Base-by-base conservation (phyloP, 2,113 vertebrate species). In the Scopus umbretta region DNA sequence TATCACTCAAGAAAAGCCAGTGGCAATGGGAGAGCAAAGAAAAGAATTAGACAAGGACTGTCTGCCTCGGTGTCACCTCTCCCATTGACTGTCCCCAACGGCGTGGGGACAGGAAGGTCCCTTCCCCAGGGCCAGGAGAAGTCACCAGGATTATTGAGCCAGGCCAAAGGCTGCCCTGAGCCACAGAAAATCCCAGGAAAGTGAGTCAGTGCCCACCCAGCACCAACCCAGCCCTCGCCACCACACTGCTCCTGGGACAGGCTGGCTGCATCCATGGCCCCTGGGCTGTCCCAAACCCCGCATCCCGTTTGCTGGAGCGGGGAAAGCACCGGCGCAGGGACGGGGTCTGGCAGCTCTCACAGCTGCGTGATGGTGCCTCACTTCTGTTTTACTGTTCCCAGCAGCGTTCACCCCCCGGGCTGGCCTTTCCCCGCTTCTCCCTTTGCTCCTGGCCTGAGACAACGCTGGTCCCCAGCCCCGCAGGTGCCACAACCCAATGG, bases 381-480 rank as follows among this genome's bases (percentile, higher is more conserved):
- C 42, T 93, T 88, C 95, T 95, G 13, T 40, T 34, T 55, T 16
- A 22, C 56, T 70, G 91, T 93, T 97, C 93, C 96, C 92, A 62
- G 47, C 80, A 50, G 80, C 0, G 5, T 59, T 67, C 63, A 23
- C 74, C 90, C 88, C 73, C 7, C 2, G 8, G 30, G 34, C 38
- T 56, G 55, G 67, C 13, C 5, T 36, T 75, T 94, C 40, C 43
- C 43, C 7, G 19, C 90, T 97, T 97, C 97, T 81, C 79, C 73
- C 92, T 96, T 96, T 23, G 23, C 50, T 45, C 63, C 19, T 6
- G 66, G 56, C 61, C 2, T 7, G 4, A 16, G 74, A 42, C 16
- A 66, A 91, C 1, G 0, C 42, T 4, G 0, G 34, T 55, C 10
- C 38, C n/a, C 6, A 3, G n/a, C 56, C 50, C 26, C 1, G 0